A percentile compares a stretch with the other conserved stretches of the same genome.
These are phyloP conservation scores for Helicoverpa zea DNA, from an alignment of 1,140 invertebrate genomes.

Conservation along the genomic window DNA sequence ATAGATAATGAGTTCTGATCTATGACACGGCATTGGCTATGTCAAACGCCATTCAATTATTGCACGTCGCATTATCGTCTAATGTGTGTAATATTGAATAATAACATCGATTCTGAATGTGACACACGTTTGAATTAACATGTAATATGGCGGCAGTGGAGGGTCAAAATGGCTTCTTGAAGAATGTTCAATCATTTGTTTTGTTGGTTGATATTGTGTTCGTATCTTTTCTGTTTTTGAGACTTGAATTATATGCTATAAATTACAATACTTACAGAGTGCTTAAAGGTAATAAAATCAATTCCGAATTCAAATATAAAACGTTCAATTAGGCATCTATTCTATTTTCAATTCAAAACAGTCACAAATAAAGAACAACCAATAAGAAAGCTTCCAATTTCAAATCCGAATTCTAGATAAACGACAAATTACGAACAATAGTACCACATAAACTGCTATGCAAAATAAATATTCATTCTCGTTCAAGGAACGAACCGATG, in stretches of 20 bases:
- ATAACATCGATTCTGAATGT: conserved; percentile 43
- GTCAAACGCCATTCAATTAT: conserved; percentile 57
- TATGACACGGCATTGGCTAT: conserved; percentile 54
- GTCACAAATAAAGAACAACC: not conserved
- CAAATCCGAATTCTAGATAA: conserved; percentile 40
- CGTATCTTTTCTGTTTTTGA: not conserved
- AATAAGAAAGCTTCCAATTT: conserved; percentile 40
- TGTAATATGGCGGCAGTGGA: conserved; percentile 33
- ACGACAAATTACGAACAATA: conserved; percentile 77
- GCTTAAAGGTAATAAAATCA: not conserved
- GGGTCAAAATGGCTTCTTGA: conserved; percentile 37
- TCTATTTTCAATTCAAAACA: conserved; percentile 8
- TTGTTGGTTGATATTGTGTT: conserved; percentile 22
- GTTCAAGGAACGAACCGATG: conserved; percentile 69
- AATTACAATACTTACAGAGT: not conserved
- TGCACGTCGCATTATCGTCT: conserved; percentile 40
- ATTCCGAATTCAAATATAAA: conserved; percentile 6
- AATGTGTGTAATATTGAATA: conserved; percentile 52
- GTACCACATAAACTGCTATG: conserved; percentile 66
- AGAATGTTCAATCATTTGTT: conserved; percentile 29
- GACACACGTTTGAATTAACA: conserved; percentile 49
- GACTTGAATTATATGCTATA: not conserved
- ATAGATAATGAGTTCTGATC: conserved; percentile 56
- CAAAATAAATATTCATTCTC: conserved; percentile 79
- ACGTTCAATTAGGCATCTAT: not conserved